Conservation (phyloP, 2,113 vertebrate species). For the Pachycephala philippinensis region DNA sequence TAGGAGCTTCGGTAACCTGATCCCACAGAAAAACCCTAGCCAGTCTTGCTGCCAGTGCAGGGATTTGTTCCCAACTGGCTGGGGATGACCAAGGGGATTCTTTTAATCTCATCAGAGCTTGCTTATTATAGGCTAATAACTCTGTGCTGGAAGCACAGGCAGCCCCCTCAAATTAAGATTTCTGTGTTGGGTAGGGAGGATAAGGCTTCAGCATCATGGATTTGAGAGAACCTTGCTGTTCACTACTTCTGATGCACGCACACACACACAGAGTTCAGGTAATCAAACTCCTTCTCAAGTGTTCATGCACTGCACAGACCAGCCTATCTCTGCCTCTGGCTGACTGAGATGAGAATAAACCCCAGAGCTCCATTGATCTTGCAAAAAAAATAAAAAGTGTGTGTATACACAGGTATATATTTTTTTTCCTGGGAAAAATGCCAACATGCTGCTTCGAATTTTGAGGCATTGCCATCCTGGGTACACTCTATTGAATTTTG, state of each 20-base stretch:
- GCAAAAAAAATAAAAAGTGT: not conserved
- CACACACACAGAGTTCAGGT: not conserved
- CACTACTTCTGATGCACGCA: not conserved
- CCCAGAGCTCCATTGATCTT: not conserved
- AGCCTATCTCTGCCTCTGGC: not conserved
- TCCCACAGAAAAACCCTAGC: not conserved
- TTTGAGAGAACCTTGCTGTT: not conserved
- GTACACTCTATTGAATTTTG: conserved; percentile 12
- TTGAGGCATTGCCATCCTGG: conserved; percentile 11
- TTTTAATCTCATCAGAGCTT: not conserved
- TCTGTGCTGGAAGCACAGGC: not conserved
- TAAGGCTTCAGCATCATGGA: not conserved
- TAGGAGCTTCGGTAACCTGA: not conserved
- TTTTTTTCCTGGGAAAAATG: not conserved
- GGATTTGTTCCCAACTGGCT: not conserved
- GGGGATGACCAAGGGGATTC: not conserved
- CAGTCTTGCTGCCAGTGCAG: not conserved
- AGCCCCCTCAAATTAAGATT: not conserved
- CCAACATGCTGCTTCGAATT: conserved; percentile 4
- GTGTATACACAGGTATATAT: not conserved
- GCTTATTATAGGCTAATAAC: not conserved
- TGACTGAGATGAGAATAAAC: not conserved
- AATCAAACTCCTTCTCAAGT: not conserved
- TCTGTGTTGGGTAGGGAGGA: not conserved
- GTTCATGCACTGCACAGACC: not conserved